Evolutionary conservation across 2,113 vertebrate genomes (phyloP).

Genomic region (Neopipo cinnamomea): DNA sequence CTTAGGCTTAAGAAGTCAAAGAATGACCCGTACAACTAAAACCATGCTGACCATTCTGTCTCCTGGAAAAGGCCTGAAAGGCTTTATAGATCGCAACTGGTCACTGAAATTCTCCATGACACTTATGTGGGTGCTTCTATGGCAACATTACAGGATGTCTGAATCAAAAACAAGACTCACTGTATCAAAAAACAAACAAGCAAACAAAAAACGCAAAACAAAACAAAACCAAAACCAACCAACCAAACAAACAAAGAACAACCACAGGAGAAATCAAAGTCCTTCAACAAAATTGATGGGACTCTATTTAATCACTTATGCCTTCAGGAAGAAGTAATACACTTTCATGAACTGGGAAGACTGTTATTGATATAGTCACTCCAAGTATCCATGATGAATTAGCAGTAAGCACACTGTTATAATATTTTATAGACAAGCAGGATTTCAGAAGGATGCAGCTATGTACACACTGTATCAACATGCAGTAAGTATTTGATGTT

Average conservation of each 20-base stretch:
- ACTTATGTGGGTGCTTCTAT: not conserved
- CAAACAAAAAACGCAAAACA: too few relatives aligned
- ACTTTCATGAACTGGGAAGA: not conserved
- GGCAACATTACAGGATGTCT: not conserved
- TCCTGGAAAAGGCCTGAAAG: not conserved
- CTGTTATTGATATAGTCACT: not conserved
- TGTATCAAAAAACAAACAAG: not conserved
- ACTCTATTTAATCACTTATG: not conserved
- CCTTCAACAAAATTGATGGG: not conserved
- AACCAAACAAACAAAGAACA: not conserved
- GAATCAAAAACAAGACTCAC: not conserved
- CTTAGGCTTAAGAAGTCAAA: not conserved
- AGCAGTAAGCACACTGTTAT: not conserved
- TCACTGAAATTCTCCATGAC: not conserved
- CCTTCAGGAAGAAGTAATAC: not conserved
- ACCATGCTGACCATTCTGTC: not conserved
- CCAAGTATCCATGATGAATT: not conserved
- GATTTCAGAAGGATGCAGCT: not conserved
- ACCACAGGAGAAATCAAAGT: not conserved
- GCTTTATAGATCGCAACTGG: not conserved
- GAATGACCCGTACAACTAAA: not conserved
- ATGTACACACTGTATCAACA: not conserved
- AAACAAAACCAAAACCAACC: too few relatives aligned
- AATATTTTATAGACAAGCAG: not conserved
- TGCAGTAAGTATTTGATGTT: not conserved